Percentiles rank a stretch among this genome's conserved stretches.
Evolutionary conservation across 2,797 vertebrate species (phyloP).

Genomic region (Microctenopoma steveboyesi): DNA sequence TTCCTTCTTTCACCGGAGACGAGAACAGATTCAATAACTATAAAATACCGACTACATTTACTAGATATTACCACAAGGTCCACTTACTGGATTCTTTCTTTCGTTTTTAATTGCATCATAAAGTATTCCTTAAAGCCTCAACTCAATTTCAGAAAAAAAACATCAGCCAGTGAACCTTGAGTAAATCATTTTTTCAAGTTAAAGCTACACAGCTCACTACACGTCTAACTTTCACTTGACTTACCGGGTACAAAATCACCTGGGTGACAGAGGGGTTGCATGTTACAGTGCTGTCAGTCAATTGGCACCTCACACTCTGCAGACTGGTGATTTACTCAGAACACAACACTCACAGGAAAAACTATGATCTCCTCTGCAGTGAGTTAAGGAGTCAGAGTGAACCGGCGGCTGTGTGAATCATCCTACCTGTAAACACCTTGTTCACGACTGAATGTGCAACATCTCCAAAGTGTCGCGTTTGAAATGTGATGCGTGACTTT

Average conservation of each 20-base stretch:
- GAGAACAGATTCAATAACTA: slow-evolving; percentile 16
- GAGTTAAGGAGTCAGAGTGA: not conserved
- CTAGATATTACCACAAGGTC: slow-evolving; percentile 29
- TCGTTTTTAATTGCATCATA: not conserved
- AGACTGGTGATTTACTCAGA: slow-evolving; percentile 44
- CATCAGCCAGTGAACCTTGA: not conserved
- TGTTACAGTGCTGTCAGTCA: slow-evolving; percentile 35
- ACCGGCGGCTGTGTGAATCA: not conserved
- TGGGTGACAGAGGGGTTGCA: slow-evolving; percentile 31
- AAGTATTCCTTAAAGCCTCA: not conserved
- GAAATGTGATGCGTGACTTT: slow-evolving; percentile 1
- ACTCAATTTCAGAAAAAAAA: not conserved
- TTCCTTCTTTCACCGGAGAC: slow-evolving; percentile 6
- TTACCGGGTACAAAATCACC: slow-evolving; percentile 44
- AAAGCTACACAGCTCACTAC: not conserved
- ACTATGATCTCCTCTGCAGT: not conserved
- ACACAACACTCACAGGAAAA: slow-evolving; percentile 21
- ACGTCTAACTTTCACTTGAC: slow-evolving; percentile 15
- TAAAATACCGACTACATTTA: not conserved
- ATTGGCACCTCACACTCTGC: slow-evolving; percentile 19
- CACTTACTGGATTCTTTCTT: not conserved
- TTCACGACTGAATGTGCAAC: slow-evolving; percentile 22
- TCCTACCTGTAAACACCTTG: slow-evolving; percentile 14
- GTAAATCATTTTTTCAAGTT: slow-evolving; percentile 16
- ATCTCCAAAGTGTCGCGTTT: slow-evolving; percentile 6